Evolutionary conservation across 2,113 vertebrate genomes (phyloP).

Genomic region (Marmota flaviventris): DNA sequence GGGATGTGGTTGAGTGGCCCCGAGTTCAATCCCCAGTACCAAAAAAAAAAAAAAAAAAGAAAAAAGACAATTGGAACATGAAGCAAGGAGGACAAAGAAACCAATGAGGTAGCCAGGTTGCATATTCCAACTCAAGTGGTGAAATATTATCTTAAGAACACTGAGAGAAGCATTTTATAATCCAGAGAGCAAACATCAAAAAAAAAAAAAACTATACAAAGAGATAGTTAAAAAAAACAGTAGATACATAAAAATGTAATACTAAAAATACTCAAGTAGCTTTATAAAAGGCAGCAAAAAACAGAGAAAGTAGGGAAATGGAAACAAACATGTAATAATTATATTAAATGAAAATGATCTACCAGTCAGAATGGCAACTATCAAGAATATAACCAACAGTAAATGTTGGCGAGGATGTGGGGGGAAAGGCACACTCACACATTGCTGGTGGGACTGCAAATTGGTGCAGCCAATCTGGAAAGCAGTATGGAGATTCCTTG

Average conservation of each 20-base stretch:
- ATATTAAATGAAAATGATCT: not conserved
- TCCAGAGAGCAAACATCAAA: not conserved
- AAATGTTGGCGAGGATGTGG: too few species aligned
- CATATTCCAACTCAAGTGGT: not conserved
- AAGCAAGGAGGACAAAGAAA: not conserved
- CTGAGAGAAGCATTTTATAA: not conserved
- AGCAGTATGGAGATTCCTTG: too few species aligned
- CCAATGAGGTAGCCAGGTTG: not conserved
- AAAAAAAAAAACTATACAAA: not conserved
- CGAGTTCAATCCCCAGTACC: too few species aligned
- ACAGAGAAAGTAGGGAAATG: not conserved
- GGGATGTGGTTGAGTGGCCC: too few species aligned
- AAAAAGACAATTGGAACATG: not conserved
- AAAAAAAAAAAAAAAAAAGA: too few species aligned
- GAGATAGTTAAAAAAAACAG: not conserved
- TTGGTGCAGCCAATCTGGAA: too few species aligned
- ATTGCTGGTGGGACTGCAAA: too few species aligned
- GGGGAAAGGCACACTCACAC: too few species aligned
- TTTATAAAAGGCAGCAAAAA: not conserved
- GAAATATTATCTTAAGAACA: not conserved
- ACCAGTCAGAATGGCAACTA: too few species aligned
- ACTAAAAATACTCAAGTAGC: not conserved
- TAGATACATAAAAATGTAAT: not conserved
- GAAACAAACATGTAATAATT: not conserved
- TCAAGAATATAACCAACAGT: too few species aligned